phyloP scores from a whole-genome alignment of 2,113 vertebrate genomes.

The Oryzias javanicus region DNA sequence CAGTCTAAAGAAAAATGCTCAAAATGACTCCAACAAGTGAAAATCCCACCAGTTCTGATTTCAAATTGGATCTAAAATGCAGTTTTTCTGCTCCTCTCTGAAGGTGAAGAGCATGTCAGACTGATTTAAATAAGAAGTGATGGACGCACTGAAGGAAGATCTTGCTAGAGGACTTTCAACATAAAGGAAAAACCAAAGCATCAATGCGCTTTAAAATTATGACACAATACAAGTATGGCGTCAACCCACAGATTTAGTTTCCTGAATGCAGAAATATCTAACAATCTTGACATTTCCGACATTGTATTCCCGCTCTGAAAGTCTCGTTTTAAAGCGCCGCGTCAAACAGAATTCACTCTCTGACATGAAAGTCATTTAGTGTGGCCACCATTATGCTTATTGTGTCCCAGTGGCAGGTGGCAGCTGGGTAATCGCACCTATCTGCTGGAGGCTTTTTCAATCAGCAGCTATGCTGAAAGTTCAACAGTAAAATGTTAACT shows the following conservation, averaged over 20 bases:
- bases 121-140: no score
- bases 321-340: background rate
- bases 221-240: background rate
- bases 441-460: constrained; percentile 68
- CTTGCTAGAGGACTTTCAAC: no score
- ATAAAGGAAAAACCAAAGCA: no score
- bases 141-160: no score
- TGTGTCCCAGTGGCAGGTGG: constrained; percentile 55
- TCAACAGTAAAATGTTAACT: constrained; percentile 57
- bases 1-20: no score
- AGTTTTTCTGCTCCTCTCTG: no score
- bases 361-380: constrained; percentile 22
- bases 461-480: constrained; percentile 58
- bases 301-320: background rate
- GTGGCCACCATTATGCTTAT: constrained; percentile 29
- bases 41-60: no score
- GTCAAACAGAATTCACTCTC: constrained; percentile 7
- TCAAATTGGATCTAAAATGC: no score
- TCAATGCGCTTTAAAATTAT: no score
- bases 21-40: no score
- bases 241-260: background rate
- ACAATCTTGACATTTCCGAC: background rate
- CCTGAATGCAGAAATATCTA: background rate
- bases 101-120: no score
- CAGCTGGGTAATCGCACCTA: constrained; percentile 64